phyloP scores from a whole-genome alignment of 2,113 vertebrate species.

The Saguinus imperator region DNA sequence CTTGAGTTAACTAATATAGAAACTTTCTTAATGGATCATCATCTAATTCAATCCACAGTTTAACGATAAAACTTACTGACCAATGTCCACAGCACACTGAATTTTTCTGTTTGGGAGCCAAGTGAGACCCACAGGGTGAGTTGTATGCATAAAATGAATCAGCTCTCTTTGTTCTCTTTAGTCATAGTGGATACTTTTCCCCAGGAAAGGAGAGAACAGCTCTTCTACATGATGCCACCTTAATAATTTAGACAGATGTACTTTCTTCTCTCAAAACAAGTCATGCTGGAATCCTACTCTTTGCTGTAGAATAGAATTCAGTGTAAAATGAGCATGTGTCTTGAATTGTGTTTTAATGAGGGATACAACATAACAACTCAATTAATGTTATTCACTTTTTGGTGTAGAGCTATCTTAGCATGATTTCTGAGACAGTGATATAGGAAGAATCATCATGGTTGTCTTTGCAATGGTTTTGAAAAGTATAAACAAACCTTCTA shows the following conservation, averaged over 20 bases:
- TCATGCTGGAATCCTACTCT: not conserved
- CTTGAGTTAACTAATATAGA: not conserved
- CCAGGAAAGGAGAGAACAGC: not conserved
- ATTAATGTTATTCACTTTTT: not conserved
- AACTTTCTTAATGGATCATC: not conserved
- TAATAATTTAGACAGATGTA: slow-evolving; percentile 41
- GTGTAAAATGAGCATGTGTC: not conserved
- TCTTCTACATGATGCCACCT: not conserved
- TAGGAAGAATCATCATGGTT: not conserved
- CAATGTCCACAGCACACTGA: not conserved
- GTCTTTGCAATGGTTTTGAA: not conserved
- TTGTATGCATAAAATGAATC: not conserved
- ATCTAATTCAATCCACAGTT: not conserved
- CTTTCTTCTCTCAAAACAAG: not conserved
- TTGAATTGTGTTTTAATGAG: slow-evolving; percentile 50
- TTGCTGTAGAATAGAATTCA: not conserved
- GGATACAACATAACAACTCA: not conserved
- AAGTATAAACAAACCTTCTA: not conserved
- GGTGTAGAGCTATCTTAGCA: not conserved
- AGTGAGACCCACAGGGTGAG: not conserved
- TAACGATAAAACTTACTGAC: not conserved
- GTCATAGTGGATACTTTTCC: not conserved
- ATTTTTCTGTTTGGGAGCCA: not conserved
- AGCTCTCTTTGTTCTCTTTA: not conserved
- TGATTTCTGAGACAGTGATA: not conserved